Percentiles rank a stretch among this genome's conserved stretches.
These are phyloP conservation scores for Mythimna ferrago DNA, from an alignment of 2,888 invertebrate species.

Conservation along the genomic window DNA sequence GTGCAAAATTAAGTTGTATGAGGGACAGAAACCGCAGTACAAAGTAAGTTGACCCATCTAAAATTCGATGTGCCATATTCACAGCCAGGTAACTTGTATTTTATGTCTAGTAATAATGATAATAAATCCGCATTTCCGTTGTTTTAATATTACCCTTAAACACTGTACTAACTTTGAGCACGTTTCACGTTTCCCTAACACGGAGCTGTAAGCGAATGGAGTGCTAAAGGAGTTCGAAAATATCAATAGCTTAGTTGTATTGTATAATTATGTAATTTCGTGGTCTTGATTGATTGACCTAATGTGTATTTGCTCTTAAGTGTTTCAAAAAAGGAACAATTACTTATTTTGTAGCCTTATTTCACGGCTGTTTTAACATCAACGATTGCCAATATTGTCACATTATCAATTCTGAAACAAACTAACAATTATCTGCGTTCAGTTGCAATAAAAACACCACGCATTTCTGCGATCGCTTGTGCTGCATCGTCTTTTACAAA, in stretches of 20 bases:
- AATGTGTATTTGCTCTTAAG: no score
- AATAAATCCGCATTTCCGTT: conserved; percentile 19
- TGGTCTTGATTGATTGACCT: neutral
- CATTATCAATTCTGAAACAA: neutral
- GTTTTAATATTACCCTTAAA: conserved; percentile 17
- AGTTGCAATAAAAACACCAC: neutral
- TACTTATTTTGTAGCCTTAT: neutral
- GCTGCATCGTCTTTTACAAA: neutral
- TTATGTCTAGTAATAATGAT: conserved; percentile 17
- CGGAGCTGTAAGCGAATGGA: conserved; percentile 42
- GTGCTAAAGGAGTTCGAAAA: neutral
- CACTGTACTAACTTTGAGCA: conserved; percentile 42
- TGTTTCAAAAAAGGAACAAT: no score
- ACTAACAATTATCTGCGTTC: neutral
- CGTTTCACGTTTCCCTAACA: conserved; percentile 38
- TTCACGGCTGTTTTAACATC: neutral
- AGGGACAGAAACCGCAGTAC: no score
- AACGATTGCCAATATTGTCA: neutral
- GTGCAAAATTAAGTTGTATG: no score
- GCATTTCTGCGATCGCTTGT: conserved; percentile 6
- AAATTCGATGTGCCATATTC: neutral
- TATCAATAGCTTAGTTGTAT: rapidly evolving
- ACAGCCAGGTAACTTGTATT: conserved; percentile 8
- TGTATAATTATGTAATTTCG: neutral
- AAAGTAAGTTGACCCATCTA: no score